Base-by-base conservation (phyloP, 2,888 invertebrate genomes). In the Tinea pellionella region DNA sequence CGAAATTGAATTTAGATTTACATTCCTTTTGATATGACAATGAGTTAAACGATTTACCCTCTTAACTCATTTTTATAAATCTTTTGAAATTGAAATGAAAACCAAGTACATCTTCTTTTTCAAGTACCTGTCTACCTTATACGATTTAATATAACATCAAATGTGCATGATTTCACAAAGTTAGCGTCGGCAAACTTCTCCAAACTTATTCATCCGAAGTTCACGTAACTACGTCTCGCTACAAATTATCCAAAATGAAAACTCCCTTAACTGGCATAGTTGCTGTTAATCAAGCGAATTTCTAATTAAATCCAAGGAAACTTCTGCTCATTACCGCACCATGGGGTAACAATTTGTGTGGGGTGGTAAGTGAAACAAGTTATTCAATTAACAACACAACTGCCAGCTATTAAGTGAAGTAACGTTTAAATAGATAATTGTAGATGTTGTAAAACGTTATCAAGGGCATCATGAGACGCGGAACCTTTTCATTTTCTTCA, bases 231-330 rank as follows among this genome's bases (percentile, higher is more conserved):
- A 6, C 47, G 16, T 16, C 47, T 9, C 1, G 47, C 47, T 15
- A 13, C 47, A 47, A 47, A 47, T 47, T 47, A 16, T 47, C 15
- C 47, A 9, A 16, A 6, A 47, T 16, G 13, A 47, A 47, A 47
- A 47, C 16, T 47, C 16, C 47, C 16, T 16, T 47, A 47, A 37
- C 37, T 37, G 37, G 47, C 47, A 47, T 47, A 47, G 47, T 47
- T 47, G 47, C n/a, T 47, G 47, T 47, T 47, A 15, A 47, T 47
- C 47, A 47, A 47, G 47, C 13, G 15, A 47, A n/a, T 24, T 53
- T 53, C 53, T 24, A 53, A 53, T 53, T 53, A 53, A 59, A 59
- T 59, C 41, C 59, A 16, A 19, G 19, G 41, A 42, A 59, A 59
- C 59, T 59, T 59, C 30, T 16, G 12, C 18, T 59, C 42, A 42